phyloP scores from a whole-genome alignment of 2,797 vertebrate genomes.

The Eidolon dupreanum region DNA sequence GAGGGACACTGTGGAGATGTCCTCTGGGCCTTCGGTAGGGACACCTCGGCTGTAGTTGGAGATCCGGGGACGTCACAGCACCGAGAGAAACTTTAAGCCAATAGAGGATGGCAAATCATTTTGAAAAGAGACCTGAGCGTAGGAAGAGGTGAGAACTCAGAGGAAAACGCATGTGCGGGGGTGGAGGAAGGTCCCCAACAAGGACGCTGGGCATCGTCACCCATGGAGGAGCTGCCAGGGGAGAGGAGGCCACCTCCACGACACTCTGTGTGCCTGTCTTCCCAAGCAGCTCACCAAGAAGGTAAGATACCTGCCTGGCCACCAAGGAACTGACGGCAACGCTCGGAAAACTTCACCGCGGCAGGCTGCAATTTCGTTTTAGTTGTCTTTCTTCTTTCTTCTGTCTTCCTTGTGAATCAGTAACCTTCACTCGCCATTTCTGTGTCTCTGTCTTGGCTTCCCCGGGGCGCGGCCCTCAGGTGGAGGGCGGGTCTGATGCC shows the following conservation, averaged over 20 bases:
- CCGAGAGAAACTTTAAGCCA: neutral
- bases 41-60: neutral
- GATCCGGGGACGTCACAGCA: neutral
- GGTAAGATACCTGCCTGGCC: neutral
- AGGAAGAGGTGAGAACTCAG: neutral
- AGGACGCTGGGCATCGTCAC: neutral
- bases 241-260: neutral
- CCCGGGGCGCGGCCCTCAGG: neutral
- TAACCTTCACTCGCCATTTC: neutral
- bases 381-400: neutral
- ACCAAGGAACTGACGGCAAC: neutral
- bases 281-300: neutral
- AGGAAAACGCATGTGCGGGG: neutral
- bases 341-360: neutral
- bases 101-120: neutral
- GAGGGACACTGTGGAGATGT: neutral
- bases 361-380: neutral
- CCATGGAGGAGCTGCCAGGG: neutral
- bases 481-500: neutral
- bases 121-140: neutral
- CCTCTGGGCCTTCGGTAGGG: neutral
- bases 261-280: neutral
- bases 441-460: neutral
- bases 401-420: neutral
- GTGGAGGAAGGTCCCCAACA: rapidly evolving